Conservation (phyloP, 2,113 vertebrate genomes). For the Pelecanoides urinatrix region DNA sequence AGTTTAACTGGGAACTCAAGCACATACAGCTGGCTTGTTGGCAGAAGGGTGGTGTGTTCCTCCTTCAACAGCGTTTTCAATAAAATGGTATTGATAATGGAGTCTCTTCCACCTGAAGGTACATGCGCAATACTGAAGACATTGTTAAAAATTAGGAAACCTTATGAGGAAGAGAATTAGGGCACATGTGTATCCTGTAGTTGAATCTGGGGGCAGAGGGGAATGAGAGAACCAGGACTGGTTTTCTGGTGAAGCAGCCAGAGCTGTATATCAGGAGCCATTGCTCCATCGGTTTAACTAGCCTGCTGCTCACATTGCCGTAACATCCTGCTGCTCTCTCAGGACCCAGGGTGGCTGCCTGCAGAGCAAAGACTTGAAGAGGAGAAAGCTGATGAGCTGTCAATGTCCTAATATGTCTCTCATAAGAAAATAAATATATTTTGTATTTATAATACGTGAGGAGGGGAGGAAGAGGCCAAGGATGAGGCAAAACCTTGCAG, state of each 20-base stretch:
- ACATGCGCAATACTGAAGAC: rapidly evolving
- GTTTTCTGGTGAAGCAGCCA: background rate
- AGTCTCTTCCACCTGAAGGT: background rate
- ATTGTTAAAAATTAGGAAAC: background rate
- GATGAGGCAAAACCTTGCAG: background rate
- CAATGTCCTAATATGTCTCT: background rate
- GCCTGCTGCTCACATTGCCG: rapidly evolving
- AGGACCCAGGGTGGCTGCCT: background rate
- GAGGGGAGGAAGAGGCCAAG: background rate
- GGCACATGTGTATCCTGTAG: background rate
- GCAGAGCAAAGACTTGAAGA: background rate
- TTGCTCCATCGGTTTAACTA: background rate
- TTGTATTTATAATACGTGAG: background rate
- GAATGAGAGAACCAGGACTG: background rate
- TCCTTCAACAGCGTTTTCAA: background rate
- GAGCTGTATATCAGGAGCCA: background rate
- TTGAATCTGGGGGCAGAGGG: background rate
- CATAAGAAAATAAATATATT: background rate
- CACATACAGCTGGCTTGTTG: background rate
- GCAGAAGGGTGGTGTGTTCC: background rate
- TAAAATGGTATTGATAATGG: background rate
- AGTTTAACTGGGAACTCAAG: background rate
- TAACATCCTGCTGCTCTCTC: background rate
- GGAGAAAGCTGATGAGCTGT: background rate
- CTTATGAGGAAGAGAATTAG: background rate